Evolutionary conservation across 1,140 invertebrate genomes (phyloP).

Genomic region (Solen grandis): DNA sequence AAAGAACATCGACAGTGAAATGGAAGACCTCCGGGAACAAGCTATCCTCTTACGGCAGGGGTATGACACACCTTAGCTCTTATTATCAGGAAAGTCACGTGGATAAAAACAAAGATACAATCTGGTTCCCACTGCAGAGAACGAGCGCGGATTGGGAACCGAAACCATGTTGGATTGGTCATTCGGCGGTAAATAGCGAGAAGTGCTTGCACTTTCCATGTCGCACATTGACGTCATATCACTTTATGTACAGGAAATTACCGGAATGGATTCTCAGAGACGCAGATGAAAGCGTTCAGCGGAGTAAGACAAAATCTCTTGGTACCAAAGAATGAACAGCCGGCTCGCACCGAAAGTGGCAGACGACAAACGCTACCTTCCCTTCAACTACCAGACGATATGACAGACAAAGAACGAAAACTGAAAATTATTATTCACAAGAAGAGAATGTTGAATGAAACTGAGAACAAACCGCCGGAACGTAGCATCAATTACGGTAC

Average conservation of each 20-base stretch:
- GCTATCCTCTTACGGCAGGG: constrained; percentile 3
- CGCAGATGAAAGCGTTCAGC: constrained; percentile 36
- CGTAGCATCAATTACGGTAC: constrained; percentile 46
- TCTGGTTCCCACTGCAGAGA: constrained; percentile 45
- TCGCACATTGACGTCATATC: constrained; percentile 34
- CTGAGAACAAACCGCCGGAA: constrained; percentile 46
- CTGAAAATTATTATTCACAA: constrained; percentile 52
- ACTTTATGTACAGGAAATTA: constrained; percentile 39
- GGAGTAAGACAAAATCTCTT: neutral
- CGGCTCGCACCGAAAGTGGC: neutral
- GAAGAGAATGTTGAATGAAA: constrained; percentile 38
- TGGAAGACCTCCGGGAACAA: neutral
- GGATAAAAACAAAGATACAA: constrained; percentile 16
- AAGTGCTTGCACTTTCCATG: constrained; percentile 46
- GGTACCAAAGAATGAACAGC: neutral
- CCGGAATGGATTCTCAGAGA: constrained; percentile 25
- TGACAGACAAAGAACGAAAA: constrained; percentile 39
- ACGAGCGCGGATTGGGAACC: constrained; percentile 29
- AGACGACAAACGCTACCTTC: constrained; percentile 5
- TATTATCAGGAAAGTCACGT: constrained; percentile 27
- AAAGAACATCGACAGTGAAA: constrained; percentile 4
- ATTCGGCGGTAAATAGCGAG: constrained; percentile 1
- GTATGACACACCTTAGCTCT: constrained; percentile 40
- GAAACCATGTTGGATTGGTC: constrained; percentile 32
- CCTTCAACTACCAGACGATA: constrained; percentile 27